Evolutionary conservation across 2,797 vertebrate species (phyloP).

Genomic region (Gobio occitaniae): DNA sequence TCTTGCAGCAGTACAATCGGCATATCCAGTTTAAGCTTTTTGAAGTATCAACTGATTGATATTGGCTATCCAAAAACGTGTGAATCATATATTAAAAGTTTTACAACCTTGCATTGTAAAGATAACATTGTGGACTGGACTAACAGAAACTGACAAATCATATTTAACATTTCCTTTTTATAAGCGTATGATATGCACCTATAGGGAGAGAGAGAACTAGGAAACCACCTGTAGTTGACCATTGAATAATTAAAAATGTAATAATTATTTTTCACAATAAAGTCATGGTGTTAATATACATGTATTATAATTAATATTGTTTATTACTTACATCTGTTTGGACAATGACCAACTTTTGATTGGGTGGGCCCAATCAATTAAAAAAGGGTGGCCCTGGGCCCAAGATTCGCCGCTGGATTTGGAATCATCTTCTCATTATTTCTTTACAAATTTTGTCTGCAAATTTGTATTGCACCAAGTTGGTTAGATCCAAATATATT

Average conservation of each 20-base stretch:
- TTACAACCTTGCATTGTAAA: neutral
- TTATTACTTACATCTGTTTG: no score
- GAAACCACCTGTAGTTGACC: neutral
- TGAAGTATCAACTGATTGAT: neutral
- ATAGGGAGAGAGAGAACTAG: neutral
- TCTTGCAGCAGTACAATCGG: neutral
- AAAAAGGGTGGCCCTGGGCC: neutral
- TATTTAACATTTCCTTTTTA: neutral
- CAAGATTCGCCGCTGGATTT: neutral
- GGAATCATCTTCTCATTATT: neutral
- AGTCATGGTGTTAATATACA: neutral
- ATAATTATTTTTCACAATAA: neutral
- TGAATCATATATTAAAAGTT: neutral
- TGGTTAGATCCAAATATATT: constrained; percentile 10
- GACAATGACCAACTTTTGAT: no score
- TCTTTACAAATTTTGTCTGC: neutral
- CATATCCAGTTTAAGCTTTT: neutral
- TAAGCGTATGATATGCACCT: neutral
- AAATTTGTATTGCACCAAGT: neutral
- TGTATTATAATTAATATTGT: no score
- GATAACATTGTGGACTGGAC: neutral
- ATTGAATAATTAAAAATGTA: no score
- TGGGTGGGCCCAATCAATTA: no score
- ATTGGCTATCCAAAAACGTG: neutral
- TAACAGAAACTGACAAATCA: neutral